Evolutionary conservation across 2,797 vertebrate species (phyloP), one percentile per base, ranked within the genome.

Genomic region (Melopsittacus undulatus): DNA sequence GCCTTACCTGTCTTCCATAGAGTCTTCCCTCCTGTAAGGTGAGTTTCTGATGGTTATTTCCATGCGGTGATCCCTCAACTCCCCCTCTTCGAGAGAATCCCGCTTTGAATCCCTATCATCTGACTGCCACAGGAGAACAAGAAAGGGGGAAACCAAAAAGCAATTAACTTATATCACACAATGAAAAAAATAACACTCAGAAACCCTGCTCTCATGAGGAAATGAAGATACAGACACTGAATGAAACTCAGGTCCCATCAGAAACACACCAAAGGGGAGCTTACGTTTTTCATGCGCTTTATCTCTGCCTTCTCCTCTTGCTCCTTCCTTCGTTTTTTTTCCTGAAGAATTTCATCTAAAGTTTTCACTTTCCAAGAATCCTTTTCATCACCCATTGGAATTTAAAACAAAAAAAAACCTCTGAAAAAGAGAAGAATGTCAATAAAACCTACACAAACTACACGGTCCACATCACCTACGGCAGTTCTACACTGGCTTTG

Each of bases 321-420:
- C 96, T 99, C 99, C 97, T 99, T 98, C 98, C 99, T 98, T 92
- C 99, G 98, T 87, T 99, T 99, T 97, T 99, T 99, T 98, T 99
- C 99, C 95, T 98, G 99, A 72, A 99, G 98, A 97, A 99, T 99
- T 97, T 99, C 99, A 98, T 99, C 99, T 98, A 99, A 99, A 91
- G 99, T 99, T 98, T 99, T 99, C 96, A 99, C 99, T 97, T 99
- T 99, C 99, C 99, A 99, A 98, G 98, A 99, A 97, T 99, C 99
- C 98, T 99, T 99, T 99, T 99, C 99, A 99, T 99, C 99, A 99
- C 99, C 99, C 99, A 99, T 99, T 99, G 97, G 99, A 98, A 94
- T 98, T 98, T 83, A 94, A 96, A 94, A 97, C 34, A 98, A 95
- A 59, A 83, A 51, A 51, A 48, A 48, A 32, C 21, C 78, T 68